Percentiles rank a stretch among this genome's conserved stretches.
Conservation (phyloP, 2,797 vertebrate genomes). For the Smutsia temminckii region DNA sequence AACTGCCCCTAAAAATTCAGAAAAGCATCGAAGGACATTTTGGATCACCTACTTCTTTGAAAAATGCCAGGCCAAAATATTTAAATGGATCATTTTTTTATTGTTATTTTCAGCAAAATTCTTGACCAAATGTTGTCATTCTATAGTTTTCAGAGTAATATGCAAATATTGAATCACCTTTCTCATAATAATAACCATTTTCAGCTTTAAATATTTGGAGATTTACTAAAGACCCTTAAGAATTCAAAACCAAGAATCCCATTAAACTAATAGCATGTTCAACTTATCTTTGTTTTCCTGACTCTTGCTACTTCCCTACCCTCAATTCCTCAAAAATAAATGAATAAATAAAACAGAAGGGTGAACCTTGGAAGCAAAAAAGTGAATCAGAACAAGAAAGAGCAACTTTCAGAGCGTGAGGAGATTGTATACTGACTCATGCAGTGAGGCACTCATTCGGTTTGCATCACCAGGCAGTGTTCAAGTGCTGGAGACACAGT, state of each 20-base stretch:
- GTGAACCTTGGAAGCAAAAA: background rate
- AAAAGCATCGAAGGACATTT: background rate
- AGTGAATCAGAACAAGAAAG: background rate
- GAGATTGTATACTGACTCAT: background rate
- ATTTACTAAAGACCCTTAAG: constrained; percentile 13
- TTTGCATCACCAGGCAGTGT: background rate
- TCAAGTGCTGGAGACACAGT: background rate
- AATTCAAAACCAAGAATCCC: background rate
- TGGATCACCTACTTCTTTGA: background rate
- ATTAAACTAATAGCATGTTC: background rate
- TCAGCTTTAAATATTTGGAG: constrained; percentile 48
- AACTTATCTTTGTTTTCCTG: background rate
- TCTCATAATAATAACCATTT: constrained; percentile 25
- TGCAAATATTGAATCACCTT: constrained; percentile 36
- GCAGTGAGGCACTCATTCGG: background rate
- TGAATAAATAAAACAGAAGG: background rate
- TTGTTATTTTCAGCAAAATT: constrained; percentile 52
- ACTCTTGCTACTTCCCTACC: background rate
- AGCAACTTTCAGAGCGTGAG: background rate
- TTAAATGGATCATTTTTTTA: constrained; percentile 29
- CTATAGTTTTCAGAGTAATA: background rate
- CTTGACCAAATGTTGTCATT: constrained; percentile 21
- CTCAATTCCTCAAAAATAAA: background rate
- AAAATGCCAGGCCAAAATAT: constrained; percentile 7
- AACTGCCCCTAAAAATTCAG: background rate